Conservation (phyloP, 2,888 invertebrate species). For the Parapristionchus giblindavisi region DNA sequence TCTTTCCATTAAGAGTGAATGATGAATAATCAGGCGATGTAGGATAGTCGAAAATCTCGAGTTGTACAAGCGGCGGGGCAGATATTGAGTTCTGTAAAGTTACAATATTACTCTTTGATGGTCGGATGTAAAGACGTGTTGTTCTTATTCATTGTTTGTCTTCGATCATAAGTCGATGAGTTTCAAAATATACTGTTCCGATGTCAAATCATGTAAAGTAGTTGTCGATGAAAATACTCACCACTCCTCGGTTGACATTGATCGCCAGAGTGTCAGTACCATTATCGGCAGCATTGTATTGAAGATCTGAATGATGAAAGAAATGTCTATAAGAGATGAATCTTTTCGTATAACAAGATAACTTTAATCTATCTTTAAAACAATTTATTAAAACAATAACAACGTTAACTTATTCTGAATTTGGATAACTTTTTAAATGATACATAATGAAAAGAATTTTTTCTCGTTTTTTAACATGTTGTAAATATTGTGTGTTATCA, state of each 20-base stretch:
- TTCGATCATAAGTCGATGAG: not conserved
- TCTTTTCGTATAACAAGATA: not conserved
- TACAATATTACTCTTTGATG: not conserved
- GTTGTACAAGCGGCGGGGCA: constrained; percentile 52
- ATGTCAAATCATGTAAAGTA: not conserved
- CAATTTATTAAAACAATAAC: not conserved
- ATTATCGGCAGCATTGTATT: not conserved
- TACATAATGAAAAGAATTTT: not conserved
- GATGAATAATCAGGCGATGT: constrained; percentile 47
- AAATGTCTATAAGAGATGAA: not conserved
- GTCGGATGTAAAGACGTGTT: not conserved
- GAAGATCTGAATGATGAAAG: not conserved
- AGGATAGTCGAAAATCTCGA: constrained; percentile 58
- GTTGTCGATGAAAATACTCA: not conserved
- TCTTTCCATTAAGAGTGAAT: constrained; percentile 52
- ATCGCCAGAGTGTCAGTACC: not conserved
- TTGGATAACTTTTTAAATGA: not conserved
- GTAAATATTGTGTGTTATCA: not conserved
- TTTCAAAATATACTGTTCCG: not conserved
- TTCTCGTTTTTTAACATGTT: no score
- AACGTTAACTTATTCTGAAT: no score
- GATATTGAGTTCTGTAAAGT: constrained; percentile 40
- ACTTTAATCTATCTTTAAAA: not conserved
- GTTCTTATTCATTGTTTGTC: not conserved
- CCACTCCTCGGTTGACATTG: not conserved